These are phyloP conservation scores for Cyrtorhinus lividipennis DNA, from an alignment of 1,140 invertebrate species.

Conservation along the genomic window DNA sequence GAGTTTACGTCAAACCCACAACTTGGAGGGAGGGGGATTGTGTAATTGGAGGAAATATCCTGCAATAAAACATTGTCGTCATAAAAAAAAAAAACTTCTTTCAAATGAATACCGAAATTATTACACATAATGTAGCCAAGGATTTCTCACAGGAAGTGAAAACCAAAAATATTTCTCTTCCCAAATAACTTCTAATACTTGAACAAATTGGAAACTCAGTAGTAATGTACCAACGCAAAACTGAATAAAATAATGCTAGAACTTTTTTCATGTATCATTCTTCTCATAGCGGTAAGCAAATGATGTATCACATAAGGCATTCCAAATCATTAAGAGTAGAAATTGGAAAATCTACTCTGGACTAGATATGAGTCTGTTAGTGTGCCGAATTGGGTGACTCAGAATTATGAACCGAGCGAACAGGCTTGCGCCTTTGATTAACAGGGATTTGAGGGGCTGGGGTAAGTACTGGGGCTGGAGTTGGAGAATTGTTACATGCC, in stretches of 20 bases:
- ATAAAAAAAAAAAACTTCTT: too few relatives aligned
- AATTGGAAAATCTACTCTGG: conserved; percentile 4
- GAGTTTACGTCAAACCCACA: too few relatives aligned
- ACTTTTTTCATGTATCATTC: neutral
- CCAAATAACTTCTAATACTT: too few relatives aligned
- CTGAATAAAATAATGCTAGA: neutral
- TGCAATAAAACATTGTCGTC: too few relatives aligned
- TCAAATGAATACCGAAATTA: too few relatives aligned
- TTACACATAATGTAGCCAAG: too few relatives aligned
- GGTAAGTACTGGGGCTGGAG: neutral
- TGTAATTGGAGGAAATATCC: too few relatives aligned
- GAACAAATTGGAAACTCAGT: neutral
- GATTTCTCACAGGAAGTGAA: too few relatives aligned
- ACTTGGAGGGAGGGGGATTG: too few relatives aligned
- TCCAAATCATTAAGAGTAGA: neutral
- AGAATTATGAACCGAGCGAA: conserved; percentile 1
- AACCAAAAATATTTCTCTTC: too few relatives aligned
- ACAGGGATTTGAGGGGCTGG: conserved; percentile 6
- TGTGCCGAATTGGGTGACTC: neutral
- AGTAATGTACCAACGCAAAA: neutral
- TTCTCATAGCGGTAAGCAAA: neutral
- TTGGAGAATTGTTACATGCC: neutral
- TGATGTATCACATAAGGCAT: conserved; percentile 8
- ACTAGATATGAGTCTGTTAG: conserved; percentile 7
- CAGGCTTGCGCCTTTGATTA: neutral